Percentiles rank a stretch among this genome's conserved stretches.
Evolutionary conservation across 2,797 vertebrate species (phyloP).

Genomic region (Propithecus deckenii): DNA sequence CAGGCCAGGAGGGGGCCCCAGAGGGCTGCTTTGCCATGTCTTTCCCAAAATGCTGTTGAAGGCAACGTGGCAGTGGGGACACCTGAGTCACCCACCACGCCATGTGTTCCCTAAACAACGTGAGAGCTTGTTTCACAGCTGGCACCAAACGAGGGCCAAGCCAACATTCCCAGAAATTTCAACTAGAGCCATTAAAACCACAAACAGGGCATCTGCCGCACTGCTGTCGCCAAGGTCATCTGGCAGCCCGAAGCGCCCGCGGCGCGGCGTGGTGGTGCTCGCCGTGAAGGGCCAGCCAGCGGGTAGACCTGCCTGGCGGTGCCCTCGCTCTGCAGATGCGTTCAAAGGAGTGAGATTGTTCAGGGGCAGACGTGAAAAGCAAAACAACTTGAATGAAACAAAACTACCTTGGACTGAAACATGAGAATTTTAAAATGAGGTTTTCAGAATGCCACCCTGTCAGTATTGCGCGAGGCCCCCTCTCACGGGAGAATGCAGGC

Average conservation of each 20-base stretch:
- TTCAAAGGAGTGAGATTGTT: background rate
- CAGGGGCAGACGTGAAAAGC: background rate
- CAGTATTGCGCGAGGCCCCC: background rate
- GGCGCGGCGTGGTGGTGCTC: background rate
- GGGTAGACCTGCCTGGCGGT: background rate
- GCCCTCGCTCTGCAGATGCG: background rate
- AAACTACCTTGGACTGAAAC: background rate
- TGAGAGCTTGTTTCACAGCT: constrained; percentile 60
- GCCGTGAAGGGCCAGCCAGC: background rate
- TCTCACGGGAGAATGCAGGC: fast-evolving
- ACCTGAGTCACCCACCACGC: background rate
- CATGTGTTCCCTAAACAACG: constrained; percentile 55
- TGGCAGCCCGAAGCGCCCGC: constrained; percentile 57
- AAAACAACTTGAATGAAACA: background rate
- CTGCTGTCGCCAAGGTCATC: constrained; percentile 78
- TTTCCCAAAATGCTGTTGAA: background rate
- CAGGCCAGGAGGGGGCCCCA: background rate
- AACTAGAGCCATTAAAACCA: constrained; percentile 64
- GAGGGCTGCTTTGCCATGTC: background rate
- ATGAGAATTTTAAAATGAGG: background rate
- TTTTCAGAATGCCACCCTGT: background rate
- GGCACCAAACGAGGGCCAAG: constrained; percentile 47
- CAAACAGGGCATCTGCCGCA: constrained; percentile 76
- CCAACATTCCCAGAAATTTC: constrained; percentile 66
- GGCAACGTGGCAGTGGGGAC: fast-evolving